Base-by-base conservation (phyloP, 2,888 invertebrate species). In the Calameuta filiformis region DNA sequence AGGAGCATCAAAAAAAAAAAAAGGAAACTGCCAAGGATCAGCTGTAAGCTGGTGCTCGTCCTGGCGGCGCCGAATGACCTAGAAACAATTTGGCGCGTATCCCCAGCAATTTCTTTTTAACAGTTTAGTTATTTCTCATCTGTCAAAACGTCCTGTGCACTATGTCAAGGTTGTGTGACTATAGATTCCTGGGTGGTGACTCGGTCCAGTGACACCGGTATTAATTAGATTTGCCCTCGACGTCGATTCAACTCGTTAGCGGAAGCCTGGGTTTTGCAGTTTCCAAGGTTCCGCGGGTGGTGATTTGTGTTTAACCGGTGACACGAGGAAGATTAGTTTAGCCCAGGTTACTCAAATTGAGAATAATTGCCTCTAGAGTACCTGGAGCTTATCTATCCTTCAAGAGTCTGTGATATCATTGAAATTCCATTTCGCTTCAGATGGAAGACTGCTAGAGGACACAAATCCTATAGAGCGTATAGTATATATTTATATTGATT, bases 61-160 rank as follows among this genome's bases (percentile, higher is more conserved):
- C 81, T 80, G 81, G 77, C 79, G 78, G 77, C 73, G 78, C 77
- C 73, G 75, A 79, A 78, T 82, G 84, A 85, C 85, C 83, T 81
- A 85, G 81, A 86, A 87, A 85, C 79, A 69, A 82, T 82, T 81
- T 84, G 80, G 79, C 82, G 83, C 82, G 56, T 56, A 23, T 56
- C 6, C 23, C 56, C 56, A 56, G 9, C 23, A 56, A 56, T 56
- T 56, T 56, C 56, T 56, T 23, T 56, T 56, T 56, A 56, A 23
- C 9, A 56, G 56, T 23, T 9, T 2, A 56, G 23, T 56, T 56
- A 56, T 23, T 56, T 56, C 56, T 56, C 23, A 56, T 56, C 23
- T 23, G 23, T 23, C 56, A 15, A 56, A 56, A 23, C 6, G 9
- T 56, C 56, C 56, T 56, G 23, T 23, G 56, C 56, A 56, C 56